A percentile compares a stretch with the other conserved stretches of the same genome.
These are phyloP conservation scores for Sinohyriopsis cumingii DNA, from an alignment of 2,888 invertebrate genomes.

Conservation along the genomic window DNA sequence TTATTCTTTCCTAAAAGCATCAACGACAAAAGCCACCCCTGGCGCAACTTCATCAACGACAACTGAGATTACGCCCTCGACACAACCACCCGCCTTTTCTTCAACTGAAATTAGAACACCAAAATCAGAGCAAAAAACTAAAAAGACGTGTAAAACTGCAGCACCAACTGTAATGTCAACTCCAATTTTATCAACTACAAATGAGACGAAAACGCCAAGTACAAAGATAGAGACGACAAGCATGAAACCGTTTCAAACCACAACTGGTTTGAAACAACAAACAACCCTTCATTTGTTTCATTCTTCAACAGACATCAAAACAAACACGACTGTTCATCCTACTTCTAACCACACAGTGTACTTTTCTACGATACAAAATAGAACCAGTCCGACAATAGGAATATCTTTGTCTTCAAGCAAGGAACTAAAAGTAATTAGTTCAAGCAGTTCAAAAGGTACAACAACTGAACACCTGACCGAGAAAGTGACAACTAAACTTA, in stretches of 20 bases:
- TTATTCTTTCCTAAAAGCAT: conserved; percentile 1
- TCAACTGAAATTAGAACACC: conserved; percentile 3
- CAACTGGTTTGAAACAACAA: no score
- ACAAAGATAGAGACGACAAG: no score
- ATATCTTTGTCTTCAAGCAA: no score
- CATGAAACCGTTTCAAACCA: no score
- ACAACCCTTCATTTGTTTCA: no score
- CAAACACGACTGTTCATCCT: not conserved
- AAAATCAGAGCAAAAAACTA: not conserved
- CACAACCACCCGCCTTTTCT: conserved; percentile 3
- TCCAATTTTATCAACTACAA: not conserved
- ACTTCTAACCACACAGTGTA: not conserved
- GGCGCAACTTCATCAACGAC: conserved; percentile 3
- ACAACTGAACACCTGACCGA: not conserved
- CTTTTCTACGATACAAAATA: no score
- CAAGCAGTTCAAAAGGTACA: not conserved
- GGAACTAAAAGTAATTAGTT: not conserved
- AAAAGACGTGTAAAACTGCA: not conserved
- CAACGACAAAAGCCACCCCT: conserved; percentile 6
- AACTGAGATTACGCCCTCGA: conserved; percentile 4
- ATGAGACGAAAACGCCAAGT: no score
- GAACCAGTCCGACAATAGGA: no score
- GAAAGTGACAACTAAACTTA: not conserved
- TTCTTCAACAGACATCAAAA: not conserved
- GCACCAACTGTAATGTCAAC: not conserved